A percentile compares a stretch with the other conserved stretches of the same genome.
Evolutionary conservation across 1,140 invertebrate species (phyloP).

Genomic region (Drosophila willistoni): DNA sequence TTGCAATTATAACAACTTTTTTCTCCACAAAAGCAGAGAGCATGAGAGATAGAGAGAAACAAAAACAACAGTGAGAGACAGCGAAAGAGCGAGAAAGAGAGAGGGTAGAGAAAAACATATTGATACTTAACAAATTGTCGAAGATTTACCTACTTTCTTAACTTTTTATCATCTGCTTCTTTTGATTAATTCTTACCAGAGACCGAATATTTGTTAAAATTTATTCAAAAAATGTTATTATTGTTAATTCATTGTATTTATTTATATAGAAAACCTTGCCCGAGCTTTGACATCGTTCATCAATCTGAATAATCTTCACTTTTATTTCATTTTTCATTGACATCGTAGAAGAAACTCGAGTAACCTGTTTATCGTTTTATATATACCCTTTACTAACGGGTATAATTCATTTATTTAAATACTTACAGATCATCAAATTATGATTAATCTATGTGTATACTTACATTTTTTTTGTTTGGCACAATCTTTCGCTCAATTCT

Average conservation of each 20-base stretch:
- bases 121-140: slow-evolving; percentile 36
- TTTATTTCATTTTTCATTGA: slow-evolving; percentile 63
- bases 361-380: slow-evolving; percentile 56
- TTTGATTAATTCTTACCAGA: slow-evolving; percentile 44
- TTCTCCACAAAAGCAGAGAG: slow-evolving; percentile 65
- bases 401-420: not conserved
- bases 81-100: slow-evolving; percentile 20
- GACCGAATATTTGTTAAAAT: slow-evolving; percentile 27
- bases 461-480: too few relatives aligned
- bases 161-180: slow-evolving; percentile 20
- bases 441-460: too few relatives aligned
- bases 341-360: slow-evolving; percentile 76
- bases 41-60: slow-evolving; percentile 27
- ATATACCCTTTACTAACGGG: not conserved
- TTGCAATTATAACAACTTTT: slow-evolving; percentile 72
- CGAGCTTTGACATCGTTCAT: slow-evolving; percentile 21
- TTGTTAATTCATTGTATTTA: not conserved
- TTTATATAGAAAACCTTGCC: slow-evolving; percentile 19
- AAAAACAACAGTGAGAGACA: slow-evolving; percentile 2
- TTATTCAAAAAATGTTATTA: slow-evolving; percentile 17
- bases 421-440: not conserved
- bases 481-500: too few relatives aligned
- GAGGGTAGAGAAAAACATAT: slow-evolving; percentile 32
- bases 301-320: slow-evolving; percentile 47
- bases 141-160: slow-evolving; percentile 64